Percentiles rank a stretch among this genome's conserved stretches.
Evolutionary conservation across 2,113 vertebrate species (phyloP).

Genomic region (Ctenodactylus gundi): DNA sequence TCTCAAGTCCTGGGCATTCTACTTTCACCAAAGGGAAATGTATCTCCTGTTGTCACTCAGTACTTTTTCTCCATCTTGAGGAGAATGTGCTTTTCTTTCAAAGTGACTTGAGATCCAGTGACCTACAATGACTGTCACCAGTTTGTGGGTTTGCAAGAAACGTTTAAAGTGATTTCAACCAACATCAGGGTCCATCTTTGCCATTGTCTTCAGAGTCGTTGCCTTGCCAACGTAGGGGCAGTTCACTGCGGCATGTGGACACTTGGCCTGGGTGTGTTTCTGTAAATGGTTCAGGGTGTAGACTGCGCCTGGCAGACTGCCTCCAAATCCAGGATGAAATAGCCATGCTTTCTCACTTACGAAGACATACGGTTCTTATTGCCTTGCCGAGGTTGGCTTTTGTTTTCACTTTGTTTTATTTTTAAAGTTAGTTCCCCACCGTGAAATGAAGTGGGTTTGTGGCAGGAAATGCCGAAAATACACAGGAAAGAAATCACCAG

Average conservation of each 20-base stretch:
- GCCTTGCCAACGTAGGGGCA: neutral
- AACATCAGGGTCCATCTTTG: neutral
- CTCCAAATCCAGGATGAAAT: slow-evolving; percentile 54
- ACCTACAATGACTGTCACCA: neutral
- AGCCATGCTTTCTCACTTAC: slow-evolving; percentile 64
- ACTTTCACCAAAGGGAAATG: neutral
- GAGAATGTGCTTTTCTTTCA: neutral
- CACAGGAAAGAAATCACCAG: neutral
- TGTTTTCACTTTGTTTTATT: slow-evolving; percentile 64
- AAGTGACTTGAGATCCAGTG: neutral
- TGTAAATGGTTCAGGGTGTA: slow-evolving; percentile 61
- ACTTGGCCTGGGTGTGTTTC: slow-evolving; percentile 15
- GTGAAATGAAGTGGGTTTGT: slow-evolving; percentile 46
- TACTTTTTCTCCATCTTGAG: neutral
- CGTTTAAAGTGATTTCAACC: neutral
- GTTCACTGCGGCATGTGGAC: slow-evolving; percentile 55
- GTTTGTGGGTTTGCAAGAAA: neutral
- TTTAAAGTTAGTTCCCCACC: slow-evolving; percentile 53
- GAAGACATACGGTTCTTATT: slow-evolving; percentile 73
- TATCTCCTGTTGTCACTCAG: neutral
- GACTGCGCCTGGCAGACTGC: slow-evolving; percentile 43
- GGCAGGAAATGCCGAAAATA: slow-evolving; percentile 17
- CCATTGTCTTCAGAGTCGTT: slow-evolving; percentile 12
- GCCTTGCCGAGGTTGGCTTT: slow-evolving; percentile 54
- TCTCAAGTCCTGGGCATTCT: neutral